Evolutionary conservation across 2,797 vertebrate species (phyloP), one percentile per base, ranked within the genome.

Genomic region (Rhinatrema bivittatum): DNA sequence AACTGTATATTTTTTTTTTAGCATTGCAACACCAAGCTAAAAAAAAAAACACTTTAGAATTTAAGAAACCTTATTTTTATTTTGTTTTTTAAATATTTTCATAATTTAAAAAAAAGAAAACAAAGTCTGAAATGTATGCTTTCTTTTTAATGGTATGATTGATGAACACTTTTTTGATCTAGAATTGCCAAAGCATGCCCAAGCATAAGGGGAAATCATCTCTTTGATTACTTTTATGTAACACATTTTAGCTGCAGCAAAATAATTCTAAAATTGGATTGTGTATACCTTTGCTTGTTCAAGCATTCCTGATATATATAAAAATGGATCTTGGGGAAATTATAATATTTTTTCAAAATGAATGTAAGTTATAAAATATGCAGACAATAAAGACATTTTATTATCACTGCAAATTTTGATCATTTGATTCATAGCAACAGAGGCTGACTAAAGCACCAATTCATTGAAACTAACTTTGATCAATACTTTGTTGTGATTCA

Each of bases 341-440:
- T 66, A 64, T 52, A 60, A 53, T 78, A 62, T 74, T 79, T 84
- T 82, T 74, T 70, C 72, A 78, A 58, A 62, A 62, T 69, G 39
- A 74, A 60, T 79, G 64, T 79, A 72, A 68, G 74, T 70, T 68
- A 60, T 44, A 55, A 61, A 72, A 71, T 66, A 61, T 56, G 32
- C 44, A 76, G 68, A 66, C 60, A 87, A 83, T 80, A 84, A 84
- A 79, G 55, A 70, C 3, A 56, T 74, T 82, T 78, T 75, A 47
- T 72, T 78, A 78, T 74, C 57, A 65, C 15, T 48, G 72, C 72
- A 81, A 61, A 60, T 53, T 29, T 27, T 53, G 25, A 18, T 58
- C 31, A 25, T 58, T 56, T 64, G 31, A 59, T 46, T 68, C 21
- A 62, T 40, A 63, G 30, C 19, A 52, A 10, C 3, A 36, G 3